phyloP scores from a whole-genome alignment of 1,140 invertebrate genomes.

The Phenacoccus solenopsis region DNA sequence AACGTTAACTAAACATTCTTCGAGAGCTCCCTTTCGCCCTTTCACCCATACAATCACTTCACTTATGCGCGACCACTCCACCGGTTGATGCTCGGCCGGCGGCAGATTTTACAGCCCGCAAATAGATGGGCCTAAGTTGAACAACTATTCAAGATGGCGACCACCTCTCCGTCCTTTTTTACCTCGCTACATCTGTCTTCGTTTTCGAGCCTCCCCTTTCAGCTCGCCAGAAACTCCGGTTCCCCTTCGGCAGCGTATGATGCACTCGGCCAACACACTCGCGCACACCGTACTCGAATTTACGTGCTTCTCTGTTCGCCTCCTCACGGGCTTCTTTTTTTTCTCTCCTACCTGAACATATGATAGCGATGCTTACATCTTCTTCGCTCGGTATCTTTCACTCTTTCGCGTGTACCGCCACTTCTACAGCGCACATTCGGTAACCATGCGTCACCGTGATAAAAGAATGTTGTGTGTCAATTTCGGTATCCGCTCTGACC shows the following conservation, averaged over 20 bases:
- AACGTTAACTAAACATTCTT: constrained; percentile 12
- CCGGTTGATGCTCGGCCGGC: constrained; percentile 19
- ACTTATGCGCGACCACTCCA: background rate
- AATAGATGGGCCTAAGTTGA: constrained; percentile 26
- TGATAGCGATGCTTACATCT: background rate
- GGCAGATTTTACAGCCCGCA: constrained; percentile 25
- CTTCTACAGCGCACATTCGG: background rate
- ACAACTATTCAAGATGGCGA: constrained; percentile 26
- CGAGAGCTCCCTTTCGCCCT: background rate
- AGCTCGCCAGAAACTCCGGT: no score
- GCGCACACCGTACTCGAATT: background rate
- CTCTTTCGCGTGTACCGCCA: background rate
- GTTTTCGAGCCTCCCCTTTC: background rate
- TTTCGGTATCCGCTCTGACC: background rate
- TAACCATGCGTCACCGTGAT: background rate
- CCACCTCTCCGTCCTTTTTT: constrained; percentile 2
- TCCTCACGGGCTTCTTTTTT: constrained; percentile 21
- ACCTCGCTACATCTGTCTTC: background rate
- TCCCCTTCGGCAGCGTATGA: no score
- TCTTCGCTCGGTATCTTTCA: background rate
- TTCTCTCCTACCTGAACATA: constrained; percentile 6
- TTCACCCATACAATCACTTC: constrained; percentile 4
- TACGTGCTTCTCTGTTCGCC: background rate
- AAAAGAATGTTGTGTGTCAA: constrained; percentile 5
- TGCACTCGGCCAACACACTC: background rate